A percentile compares a stretch with the other conserved stretches of the same genome.
Evolutionary conservation across 1,140 invertebrate genomes (phyloP).

Genomic region (Chironomus striatipennis): DNA sequence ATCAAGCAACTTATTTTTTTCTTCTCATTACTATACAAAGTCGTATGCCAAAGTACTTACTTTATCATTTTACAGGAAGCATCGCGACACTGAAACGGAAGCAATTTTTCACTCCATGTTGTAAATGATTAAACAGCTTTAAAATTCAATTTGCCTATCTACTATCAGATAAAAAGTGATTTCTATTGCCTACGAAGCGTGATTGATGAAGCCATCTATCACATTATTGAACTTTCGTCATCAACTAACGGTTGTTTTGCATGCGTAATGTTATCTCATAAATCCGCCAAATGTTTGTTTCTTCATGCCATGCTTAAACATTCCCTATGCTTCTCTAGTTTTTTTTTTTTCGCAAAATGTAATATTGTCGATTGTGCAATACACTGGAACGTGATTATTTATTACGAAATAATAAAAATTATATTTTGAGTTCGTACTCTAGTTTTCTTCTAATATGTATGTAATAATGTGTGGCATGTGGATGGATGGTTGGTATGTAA

Average conservation of each 20-base stretch:
- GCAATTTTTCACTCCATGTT: neutral
- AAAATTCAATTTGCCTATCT: conserved; percentile 13
- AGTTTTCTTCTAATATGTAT: neutral
- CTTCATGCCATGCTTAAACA: neutral
- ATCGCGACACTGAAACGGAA: neutral
- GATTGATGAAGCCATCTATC: conserved; percentile 12
- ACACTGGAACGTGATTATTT: conserved; percentile 7
- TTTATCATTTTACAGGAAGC: neutral
- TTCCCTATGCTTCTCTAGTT: neutral
- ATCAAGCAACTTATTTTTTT: neutral
- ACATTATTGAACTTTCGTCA: conserved; percentile 13
- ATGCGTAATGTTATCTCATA: conserved; percentile 1
- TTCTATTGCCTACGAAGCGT: neutral
- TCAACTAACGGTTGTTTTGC: neutral
- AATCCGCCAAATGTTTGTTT: neutral
- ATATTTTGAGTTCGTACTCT: neutral
- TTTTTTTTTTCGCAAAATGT: neutral
- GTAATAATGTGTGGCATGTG: no score
- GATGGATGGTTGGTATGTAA: no score
- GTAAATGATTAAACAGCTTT: conserved; percentile 3
- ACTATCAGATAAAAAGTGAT: neutral
- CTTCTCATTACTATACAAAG: neutral
- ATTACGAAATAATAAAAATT: neutral
- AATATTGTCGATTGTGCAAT: neutral
- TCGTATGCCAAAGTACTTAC: neutral